Base-by-base conservation (phyloP, 2,797 vertebrate genomes). In the Notolabrus celidotus region DNA sequence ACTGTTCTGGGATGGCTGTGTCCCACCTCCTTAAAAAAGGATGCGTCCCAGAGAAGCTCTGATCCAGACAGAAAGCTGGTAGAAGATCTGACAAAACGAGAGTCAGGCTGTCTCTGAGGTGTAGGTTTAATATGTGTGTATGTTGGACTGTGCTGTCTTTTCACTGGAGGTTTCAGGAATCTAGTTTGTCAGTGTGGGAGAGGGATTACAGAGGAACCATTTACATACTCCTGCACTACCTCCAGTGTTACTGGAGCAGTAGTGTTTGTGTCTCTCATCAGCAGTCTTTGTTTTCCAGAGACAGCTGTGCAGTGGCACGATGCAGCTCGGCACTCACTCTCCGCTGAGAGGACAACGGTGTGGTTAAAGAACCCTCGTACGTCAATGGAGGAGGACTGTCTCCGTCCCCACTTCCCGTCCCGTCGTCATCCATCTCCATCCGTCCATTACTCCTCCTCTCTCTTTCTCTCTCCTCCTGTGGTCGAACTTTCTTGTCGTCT, bases 271-370 rank as follows among this genome's bases (percentile, higher is more conserved):
- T 74, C 65, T 63, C 67, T 68, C 58, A 91, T 96, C 95, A 96
- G 94, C 94, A 96, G 92, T 97, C 96, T 84, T 95, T 95, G 84
- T 95, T 96, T 85, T 97, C 96, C 72, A 97, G 92, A 55, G 96
- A 97, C 65, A 97, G 95, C 87, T 97, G 96, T 38, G 96, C 96
- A 1, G 96, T 96, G 72, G 96, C 96, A 0, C 94, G 95, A 62
- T 97, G 96, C 57, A 97, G 94, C 79, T 97, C 96, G 0, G 95
- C 92, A 61, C 94, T 96, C 71, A 94, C 93, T 79, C 93, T 90
- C 57, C 94, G 84, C 55, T 92, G 90, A 27, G 86, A 69, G 34
- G 79, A 76, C 83, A 81, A 11, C 4, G 87, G 88, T 0, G 80
- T 71, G 36, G 75, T 51, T 65, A 86, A 63, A 46, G 88, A 85